phyloP scores from a whole-genome alignment of 2,797 vertebrate species.

The Propithecus perrieri region DNA sequence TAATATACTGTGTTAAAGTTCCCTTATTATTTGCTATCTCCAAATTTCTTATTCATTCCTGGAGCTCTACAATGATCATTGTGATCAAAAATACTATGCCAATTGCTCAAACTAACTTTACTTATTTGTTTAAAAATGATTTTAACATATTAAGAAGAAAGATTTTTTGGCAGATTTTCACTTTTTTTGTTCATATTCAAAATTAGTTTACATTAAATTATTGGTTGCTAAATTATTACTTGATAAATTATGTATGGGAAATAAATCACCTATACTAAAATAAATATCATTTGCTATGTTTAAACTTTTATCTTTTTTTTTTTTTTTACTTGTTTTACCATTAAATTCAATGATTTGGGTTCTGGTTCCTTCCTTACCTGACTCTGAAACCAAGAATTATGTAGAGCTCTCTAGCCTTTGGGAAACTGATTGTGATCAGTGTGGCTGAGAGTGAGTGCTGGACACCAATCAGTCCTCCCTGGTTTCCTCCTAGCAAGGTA shows the following conservation, averaged over 20 bases:
- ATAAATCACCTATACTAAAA: neutral
- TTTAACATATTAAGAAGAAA: neutral
- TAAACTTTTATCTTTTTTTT: neutral
- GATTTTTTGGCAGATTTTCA: neutral
- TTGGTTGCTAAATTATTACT: constrained; percentile 4
- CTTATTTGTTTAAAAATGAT: neutral
- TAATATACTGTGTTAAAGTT: neutral
- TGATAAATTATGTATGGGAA: constrained; percentile 50
- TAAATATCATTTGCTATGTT: neutral
- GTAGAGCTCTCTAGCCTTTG: neutral
- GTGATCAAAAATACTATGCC: neutral
- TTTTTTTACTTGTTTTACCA: neutral
- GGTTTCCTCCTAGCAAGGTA: neutral
- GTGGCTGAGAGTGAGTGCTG: neutral
- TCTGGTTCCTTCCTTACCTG: constrained; percentile 38
- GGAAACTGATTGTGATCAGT: neutral
- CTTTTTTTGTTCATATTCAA: neutral
- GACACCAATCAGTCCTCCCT: neutral
- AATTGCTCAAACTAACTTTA: neutral
- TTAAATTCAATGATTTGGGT: neutral
- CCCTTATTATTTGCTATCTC: neutral
- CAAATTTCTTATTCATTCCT: neutral
- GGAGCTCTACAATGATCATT: neutral
- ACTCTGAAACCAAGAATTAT: constrained; percentile 29
- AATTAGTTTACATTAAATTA: constrained; percentile 22